phyloP scores from a whole-genome alignment of 2,797 vertebrate species.

The Anguilla marmorata region DNA sequence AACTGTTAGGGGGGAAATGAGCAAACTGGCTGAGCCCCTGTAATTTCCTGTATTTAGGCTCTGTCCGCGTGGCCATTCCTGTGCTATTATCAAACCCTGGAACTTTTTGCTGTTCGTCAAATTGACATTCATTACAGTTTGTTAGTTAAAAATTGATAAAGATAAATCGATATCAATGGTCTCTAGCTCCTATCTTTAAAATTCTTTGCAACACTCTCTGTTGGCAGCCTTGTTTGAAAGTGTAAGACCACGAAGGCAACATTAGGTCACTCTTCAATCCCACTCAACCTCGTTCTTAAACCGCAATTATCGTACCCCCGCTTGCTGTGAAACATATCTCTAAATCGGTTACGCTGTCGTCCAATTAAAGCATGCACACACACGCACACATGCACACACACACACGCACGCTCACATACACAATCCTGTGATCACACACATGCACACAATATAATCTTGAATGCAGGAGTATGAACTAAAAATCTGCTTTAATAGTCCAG shows the following conservation, averaged over 20 bases:
- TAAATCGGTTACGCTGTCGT: slow-evolving; percentile 31
- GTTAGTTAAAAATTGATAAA: slow-evolving; percentile 8
- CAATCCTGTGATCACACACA: slow-evolving; percentile 16
- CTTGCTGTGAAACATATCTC: slow-evolving; percentile 27
- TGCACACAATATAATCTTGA: slow-evolving; percentile 31
- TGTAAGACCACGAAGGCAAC: background rate
- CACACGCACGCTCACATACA: slow-evolving; percentile 9
- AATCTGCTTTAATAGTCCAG: slow-evolving; percentile 28
- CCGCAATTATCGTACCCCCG: background rate
- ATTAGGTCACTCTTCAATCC: slow-evolving; percentile 8
- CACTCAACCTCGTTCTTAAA: slow-evolving; percentile 6
- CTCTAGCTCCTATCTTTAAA: slow-evolving; percentile 7
- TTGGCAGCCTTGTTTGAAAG: slow-evolving; percentile 11
- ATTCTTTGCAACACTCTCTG: background rate
- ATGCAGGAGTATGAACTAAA: slow-evolving; percentile 33
- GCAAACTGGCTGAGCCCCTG: background rate
- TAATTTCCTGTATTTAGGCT: slow-evolving; percentile 13
- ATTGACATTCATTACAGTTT: background rate
- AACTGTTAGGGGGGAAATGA: slow-evolving; percentile 12
- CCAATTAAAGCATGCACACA: slow-evolving; percentile 7
- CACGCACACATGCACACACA: slow-evolving; percentile 6
- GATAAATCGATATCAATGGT: background rate
- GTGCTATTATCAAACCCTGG: background rate
- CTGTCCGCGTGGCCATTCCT: background rate
- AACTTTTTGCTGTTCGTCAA: background rate